Evolutionary conservation across 2,113 vertebrate species (phyloP), one percentile per base, ranked within the genome.

Genomic region (Ophthalmolycus amberensis): DNA sequence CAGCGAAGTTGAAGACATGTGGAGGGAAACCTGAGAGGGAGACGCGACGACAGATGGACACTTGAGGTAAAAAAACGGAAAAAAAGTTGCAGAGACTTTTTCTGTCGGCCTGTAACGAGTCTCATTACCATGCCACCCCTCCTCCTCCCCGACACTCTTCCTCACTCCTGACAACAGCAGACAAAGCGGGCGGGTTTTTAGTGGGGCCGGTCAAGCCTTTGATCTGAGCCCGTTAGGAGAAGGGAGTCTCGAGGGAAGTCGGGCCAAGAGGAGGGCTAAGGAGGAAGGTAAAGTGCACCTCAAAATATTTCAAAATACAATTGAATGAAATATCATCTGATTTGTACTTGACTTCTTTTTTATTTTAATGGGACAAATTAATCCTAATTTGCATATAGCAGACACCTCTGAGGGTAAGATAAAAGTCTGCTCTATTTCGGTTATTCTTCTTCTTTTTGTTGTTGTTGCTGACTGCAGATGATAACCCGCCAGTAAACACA

Each of bases 181-280:
- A 96, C 95, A 97, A 97, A 96, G 93, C 93, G 68, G 50, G 27
- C 65, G 93, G 92, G 82, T 94, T 95, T 56, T 93, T 95, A 93
- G 93, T 69, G 37, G 59, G 94, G 88, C 92, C 84, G 88, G 73
- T 68, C 72, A 78, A 29, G 90, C 84, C 94, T 96, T 97, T 97
- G 96, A 97, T 97, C 95, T 96, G 90, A 88, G 93, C 94, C 96
- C 94, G 92, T 95, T 95, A 92, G 90, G 92, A 93, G 89, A 91
- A 89, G 77, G 85, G 90, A 91, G 92, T 91, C 85, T 90, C 56
- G 80, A 75, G 80, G 83, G 83, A 70, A 75, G 81, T 74, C 75
- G 58, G 62, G 54, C 48, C 65, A 58, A 58, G 79, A 85, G 65
- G 52, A 80, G 59, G 77, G 37, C 79, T 20, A 56, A 52, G 59